phyloP scores from a whole-genome alignment of 2,888 invertebrate species.

The Chloroclysta siterata region DNA sequence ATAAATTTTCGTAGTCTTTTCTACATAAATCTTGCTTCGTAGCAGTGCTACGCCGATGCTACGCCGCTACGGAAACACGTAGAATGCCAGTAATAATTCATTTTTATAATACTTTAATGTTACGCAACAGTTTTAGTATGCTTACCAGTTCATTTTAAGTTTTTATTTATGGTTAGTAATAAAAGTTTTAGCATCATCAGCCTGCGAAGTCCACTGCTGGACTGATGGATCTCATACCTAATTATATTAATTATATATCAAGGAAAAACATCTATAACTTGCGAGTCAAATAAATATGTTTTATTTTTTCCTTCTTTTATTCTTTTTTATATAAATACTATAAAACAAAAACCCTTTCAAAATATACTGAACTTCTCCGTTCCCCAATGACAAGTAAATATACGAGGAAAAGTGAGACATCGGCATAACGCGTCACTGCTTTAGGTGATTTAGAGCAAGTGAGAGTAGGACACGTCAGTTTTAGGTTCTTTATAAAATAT shows the following conservation, averaged over 20 bases:
- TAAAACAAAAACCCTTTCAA: slow-evolving; percentile 34
- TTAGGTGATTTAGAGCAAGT: slow-evolving; percentile 18
- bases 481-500: slow-evolving; percentile 9
- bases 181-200: background rate
- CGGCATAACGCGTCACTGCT: slow-evolving; percentile 31
- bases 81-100: slow-evolving; percentile 40
- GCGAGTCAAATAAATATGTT: too few relatives aligned
- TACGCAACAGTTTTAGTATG: slow-evolving; percentile 7
- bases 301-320: too few relatives aligned
- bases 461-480: background rate
- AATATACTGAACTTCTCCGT: slow-evolving; percentile 31
- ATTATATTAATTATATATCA: too few relatives aligned
- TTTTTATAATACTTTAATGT: slow-evolving; percentile 20
- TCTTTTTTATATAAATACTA: background rate
- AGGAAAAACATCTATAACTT: too few relatives aligned
- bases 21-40: slow-evolving; percentile 50
- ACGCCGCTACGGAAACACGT: slow-evolving; percentile 44
- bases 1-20: slow-evolving; percentile 13
- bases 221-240: too few relatives aligned
- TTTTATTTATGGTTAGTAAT: background rate
- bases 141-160: slow-evolving; percentile 1
- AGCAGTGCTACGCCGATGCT: slow-evolving; percentile 31
- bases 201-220: too few relatives aligned
- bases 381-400: slow-evolving; percentile 46
- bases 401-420: slow-evolving; percentile 40